Evolutionary conservation across 2,888 invertebrate species (phyloP), one percentile per base, ranked within the genome.

Genomic region (Tanypteryx hageni): DNA sequence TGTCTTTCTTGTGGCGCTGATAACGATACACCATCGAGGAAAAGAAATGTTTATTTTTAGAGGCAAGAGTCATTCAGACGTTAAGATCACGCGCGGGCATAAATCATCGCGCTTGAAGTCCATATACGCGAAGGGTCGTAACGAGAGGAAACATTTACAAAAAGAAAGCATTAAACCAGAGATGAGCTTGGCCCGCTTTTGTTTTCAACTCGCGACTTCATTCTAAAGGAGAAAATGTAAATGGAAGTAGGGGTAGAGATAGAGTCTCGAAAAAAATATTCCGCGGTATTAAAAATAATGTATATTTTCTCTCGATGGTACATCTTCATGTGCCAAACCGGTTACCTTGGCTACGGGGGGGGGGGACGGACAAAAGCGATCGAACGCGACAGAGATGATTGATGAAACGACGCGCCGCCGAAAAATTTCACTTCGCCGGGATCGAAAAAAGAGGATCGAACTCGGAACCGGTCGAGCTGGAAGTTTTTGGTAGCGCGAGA

Each of bases 251-350:
- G 44, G 44, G 44, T 44, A 44, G 44, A 44, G 44, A 44, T 44
- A 44, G 44, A 44, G 44, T 5, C 44, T 44, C 76, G 27, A 76
- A 76, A 76, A 76, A 76, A 61, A 4, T 22, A 27, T 22, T 27
- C 22, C 27, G 22, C 76, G 8, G 76, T 5, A 76, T 76, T 27
- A 27, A 76, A 76, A 27, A 16, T 76, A 27, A 31, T 31, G 64
- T 44, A 61, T 18, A 64, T 14, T 89, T 68, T 89, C 56, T 31
- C 27, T 44, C 68, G n/a, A 76, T 8, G 27, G 76, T 64, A 89
- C 89, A 68, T 89, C 89, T 89, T 89, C 64, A 68, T 89, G 31
- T 44, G 44, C 18, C 31, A 59, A 89, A 89, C 89, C 89, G 89
- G 89, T 89, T 89, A 57, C 56, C n/a, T 5, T 83, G 44, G 61